A percentile compares a stretch with the other conserved stretches of the same genome.
Evolutionary conservation across 2,888 invertebrate genomes (phyloP).

Genomic region (Epinotia demarniana): DNA sequence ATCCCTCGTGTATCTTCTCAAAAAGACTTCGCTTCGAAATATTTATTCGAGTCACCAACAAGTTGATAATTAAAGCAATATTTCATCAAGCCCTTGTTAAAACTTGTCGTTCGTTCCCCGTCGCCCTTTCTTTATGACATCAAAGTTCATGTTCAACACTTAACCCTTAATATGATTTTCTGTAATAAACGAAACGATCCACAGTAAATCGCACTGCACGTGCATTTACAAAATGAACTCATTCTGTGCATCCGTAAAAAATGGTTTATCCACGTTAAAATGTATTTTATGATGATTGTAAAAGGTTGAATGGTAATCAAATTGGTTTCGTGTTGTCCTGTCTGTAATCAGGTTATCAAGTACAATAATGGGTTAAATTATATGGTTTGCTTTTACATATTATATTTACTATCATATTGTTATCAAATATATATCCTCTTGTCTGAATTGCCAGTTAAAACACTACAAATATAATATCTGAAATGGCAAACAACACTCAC

Average conservation of each 20-base stretch:
- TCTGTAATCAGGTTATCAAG: constrained; percentile 42
- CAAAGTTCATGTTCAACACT: constrained; percentile 27
- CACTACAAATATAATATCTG: too few species aligned
- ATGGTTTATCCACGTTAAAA: constrained; percentile 11
- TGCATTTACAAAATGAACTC: constrained; percentile 5
- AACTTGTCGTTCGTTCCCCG: constrained; percentile 48
- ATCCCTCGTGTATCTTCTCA: constrained; percentile 14
- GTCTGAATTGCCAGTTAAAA: too few species aligned
- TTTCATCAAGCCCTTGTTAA: constrained; percentile 52
- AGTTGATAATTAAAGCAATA: constrained; percentile 53
- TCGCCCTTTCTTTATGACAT: constrained; percentile 39
- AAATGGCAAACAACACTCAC: too few species aligned
- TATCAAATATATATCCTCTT: too few species aligned
- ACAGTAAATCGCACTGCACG: constrained; percentile 1
- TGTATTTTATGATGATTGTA: constrained; percentile 18
- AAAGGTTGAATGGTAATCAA: constrained; percentile 40
- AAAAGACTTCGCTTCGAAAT: constrained; percentile 30
- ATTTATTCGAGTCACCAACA: constrained; percentile 38
- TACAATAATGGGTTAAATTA: not conserved
- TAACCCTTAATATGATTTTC: constrained; percentile 22
- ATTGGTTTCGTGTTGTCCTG: constrained; percentile 47
- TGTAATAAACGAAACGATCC: constrained; percentile 19
- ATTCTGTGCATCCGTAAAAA: constrained; percentile 9
- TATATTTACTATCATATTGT: too few species aligned
- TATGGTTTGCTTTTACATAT: not conserved